A percentile compares a stretch with the other conserved stretches of the same genome.
Conservation (phyloP, 1,140 invertebrate genomes). For the Zelostemma sp. region DNA sequence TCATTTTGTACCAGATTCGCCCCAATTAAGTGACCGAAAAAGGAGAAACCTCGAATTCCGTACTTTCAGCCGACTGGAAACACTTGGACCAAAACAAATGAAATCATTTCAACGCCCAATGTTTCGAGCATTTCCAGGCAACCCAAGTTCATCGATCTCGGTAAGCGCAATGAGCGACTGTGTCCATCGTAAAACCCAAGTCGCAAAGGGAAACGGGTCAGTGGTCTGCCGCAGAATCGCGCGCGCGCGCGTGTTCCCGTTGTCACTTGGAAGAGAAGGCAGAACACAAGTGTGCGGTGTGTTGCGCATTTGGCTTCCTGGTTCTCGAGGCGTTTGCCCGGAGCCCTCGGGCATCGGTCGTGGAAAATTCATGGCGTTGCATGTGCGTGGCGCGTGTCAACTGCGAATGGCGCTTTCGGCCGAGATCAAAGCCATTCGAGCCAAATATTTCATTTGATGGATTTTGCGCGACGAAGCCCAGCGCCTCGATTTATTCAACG, state of each 20-base stretch:
- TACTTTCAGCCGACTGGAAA: too few species aligned
- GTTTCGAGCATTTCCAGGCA: background rate
- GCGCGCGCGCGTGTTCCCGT: background rate
- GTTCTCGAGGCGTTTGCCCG: constrained; percentile 4
- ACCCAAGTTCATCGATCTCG: background rate
- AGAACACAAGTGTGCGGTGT: background rate
- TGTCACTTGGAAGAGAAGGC: background rate
- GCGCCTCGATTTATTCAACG: background rate
- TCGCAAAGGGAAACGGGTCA: background rate
- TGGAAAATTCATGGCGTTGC: background rate
- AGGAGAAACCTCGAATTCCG: too few species aligned
- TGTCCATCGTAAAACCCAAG: background rate
- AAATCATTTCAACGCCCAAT: background rate
- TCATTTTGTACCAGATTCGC: too few species aligned
- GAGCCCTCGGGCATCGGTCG: background rate
- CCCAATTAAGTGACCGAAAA: too few species aligned
- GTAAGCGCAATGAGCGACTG: background rate
- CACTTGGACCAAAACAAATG: too few species aligned
- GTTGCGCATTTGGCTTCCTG: constrained; percentile 9
- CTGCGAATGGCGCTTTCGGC: background rate
- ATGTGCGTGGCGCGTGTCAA: background rate
- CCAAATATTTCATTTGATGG: background rate
- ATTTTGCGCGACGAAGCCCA: background rate
- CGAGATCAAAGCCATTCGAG: constrained; percentile 14
- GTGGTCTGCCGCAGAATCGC: background rate